phyloP scores from a whole-genome alignment of 1,140 invertebrate genomes.

The Amphibalanus amphitrite region DNA sequence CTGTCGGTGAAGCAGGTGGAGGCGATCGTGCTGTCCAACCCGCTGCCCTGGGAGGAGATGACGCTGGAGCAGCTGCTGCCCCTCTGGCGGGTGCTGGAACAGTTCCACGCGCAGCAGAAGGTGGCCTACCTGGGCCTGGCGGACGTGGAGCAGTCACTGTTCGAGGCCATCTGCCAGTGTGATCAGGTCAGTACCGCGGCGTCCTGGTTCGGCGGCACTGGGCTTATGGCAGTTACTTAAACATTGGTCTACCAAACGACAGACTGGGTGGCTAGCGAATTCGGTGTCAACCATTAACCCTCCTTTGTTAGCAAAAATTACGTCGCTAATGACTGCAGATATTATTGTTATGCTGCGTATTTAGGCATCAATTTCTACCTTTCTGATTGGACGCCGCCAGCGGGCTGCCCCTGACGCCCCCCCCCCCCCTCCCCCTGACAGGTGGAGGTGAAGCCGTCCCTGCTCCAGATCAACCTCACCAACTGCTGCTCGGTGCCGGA shows the following conservation, averaged over 20 bases:
- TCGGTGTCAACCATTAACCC: no score
- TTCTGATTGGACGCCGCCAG: no score
- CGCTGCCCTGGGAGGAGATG: neutral
- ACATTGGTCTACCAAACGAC: no score
- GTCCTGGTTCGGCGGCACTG: no score
- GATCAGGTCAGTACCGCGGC: no score
- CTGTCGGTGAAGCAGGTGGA: neutral
- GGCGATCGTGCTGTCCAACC: constrained; percentile 4
- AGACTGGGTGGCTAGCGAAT: no score
- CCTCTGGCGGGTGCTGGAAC: neutral
- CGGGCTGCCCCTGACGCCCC: no score
- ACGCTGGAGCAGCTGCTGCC: neutral
- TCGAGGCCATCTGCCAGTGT: neutral
- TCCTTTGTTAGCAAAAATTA: no score
- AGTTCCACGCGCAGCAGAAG: neutral
- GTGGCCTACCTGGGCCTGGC: neutral
- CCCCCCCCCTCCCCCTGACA: neutral
- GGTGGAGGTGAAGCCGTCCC: constrained; percentile 19
- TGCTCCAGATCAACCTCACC: constrained; percentile 88
- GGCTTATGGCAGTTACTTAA: no score
- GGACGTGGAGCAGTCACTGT: neutral
- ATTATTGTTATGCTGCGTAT: no score
- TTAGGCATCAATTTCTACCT: no score
- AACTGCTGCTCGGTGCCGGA: constrained; percentile 90
- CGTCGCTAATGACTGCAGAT: no score